Conservation (phyloP, 1,140 invertebrate species). For the Leptinotarsa texana region DNA sequence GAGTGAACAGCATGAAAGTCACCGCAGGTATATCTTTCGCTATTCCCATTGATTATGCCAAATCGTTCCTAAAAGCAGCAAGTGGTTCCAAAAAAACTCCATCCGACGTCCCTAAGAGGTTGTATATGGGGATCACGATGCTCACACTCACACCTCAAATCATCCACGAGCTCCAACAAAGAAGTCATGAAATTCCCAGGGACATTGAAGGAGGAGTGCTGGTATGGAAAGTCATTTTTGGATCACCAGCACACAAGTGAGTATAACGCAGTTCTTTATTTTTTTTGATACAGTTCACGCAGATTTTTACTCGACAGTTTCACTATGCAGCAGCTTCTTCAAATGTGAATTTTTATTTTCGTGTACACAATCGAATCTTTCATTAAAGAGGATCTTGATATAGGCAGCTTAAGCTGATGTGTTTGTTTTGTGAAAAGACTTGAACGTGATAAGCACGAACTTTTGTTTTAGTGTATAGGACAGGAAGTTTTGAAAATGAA, state of each 20-base stretch:
- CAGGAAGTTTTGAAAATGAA: too few relatives aligned
- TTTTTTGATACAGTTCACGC: too few relatives aligned
- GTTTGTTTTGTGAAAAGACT: too few relatives aligned
- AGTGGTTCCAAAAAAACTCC: constrained; percentile 49
- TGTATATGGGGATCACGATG: constrained; percentile 89
- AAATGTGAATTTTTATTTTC: too few relatives aligned
- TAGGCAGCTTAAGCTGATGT: too few relatives aligned
- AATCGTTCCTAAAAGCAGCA: constrained; percentile 75
- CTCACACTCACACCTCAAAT: constrained; percentile 79
- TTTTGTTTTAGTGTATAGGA: too few relatives aligned
- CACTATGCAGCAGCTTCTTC: too few relatives aligned
- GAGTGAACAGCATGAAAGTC: constrained; percentile 94
- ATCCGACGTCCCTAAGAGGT: constrained; percentile 53
- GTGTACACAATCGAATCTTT: too few relatives aligned
- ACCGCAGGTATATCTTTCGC: constrained; percentile 92
- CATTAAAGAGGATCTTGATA: too few relatives aligned
- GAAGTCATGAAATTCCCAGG: constrained; percentile 57
- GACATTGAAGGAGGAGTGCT: constrained; percentile 78
- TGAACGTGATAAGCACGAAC: too few relatives aligned
- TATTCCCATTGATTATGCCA: constrained; percentile 84
- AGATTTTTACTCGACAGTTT: too few relatives aligned
- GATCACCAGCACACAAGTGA: constrained; percentile 85
- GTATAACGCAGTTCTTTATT: constrained; percentile 41
- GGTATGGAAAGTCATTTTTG: constrained; percentile 83
- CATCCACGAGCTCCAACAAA: constrained; percentile 71